Percentiles rank a stretch among this genome's conserved stretches.
These are phyloP conservation scores for Spea multiplicata DNA, from an alignment of 2,113 vertebrate species.

Conservation along the genomic window DNA sequence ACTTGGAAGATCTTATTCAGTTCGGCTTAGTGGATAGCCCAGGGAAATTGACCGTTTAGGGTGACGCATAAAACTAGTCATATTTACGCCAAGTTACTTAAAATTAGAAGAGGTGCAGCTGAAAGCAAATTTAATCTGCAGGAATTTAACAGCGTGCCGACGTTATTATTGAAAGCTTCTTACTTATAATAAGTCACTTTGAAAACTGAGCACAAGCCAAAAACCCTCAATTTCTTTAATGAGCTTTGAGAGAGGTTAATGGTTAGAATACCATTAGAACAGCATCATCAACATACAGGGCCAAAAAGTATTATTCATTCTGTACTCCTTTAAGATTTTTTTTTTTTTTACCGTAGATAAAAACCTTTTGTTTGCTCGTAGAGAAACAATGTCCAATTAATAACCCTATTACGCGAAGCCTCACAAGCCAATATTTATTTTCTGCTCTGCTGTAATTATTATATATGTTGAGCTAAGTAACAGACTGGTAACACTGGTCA, in stretches of 20 bases:
- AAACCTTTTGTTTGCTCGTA: no score
- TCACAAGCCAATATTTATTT: no score
- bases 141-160: neutral
- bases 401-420: no score
- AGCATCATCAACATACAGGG: slow-evolving; percentile 13
- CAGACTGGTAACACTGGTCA: no score
- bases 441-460: no score
- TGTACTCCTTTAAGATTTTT: neutral
- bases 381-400: no score
- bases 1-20: neutral
- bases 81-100: slow-evolving; percentile 21
- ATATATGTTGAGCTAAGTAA: no score
- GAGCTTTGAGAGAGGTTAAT: slow-evolving; percentile 41
- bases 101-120: neutral
- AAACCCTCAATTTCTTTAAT: slow-evolving; percentile 42
- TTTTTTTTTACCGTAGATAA: neutral
- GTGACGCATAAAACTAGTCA: neutral
- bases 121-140: neutral
- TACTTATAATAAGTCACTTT: slow-evolving; percentile 35
- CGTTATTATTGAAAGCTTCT: slow-evolving; percentile 11
- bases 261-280: slow-evolving; percentile 24
- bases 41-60: slow-evolving; percentile 17
- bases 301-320: slow-evolving; percentile 16
- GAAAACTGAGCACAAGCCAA: slow-evolving; percentile 28
- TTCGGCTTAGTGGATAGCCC: neutral